Conservation (phyloP, 2,888 invertebrate genomes). For the Dicranocentrus wangi region DNA sequence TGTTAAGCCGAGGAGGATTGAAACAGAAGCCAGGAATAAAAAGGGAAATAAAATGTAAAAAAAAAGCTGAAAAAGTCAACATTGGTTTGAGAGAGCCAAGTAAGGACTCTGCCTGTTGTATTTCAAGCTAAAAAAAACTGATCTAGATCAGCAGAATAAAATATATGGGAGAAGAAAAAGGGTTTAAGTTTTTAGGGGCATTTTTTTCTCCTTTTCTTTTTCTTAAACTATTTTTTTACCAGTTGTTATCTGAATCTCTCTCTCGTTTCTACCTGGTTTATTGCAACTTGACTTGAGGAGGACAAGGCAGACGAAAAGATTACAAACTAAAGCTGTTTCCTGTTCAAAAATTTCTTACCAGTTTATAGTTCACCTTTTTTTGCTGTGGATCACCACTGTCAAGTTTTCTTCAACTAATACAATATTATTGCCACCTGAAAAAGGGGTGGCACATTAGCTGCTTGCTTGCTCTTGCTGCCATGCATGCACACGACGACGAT, state of each 20-base stretch:
- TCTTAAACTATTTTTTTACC: too few species aligned
- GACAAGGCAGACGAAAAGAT: conserved; percentile 28
- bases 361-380: background rate
- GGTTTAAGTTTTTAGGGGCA: too few species aligned
- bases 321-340: conserved; percentile 13
- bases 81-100: conserved; percentile 28
- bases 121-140: conserved; percentile 41
- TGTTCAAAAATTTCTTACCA: conserved; percentile 23
- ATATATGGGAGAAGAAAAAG: conserved; percentile 8
- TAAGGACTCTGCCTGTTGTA: conserved; percentile 26
- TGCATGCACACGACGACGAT: too few species aligned
- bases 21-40: conserved; percentile 53
- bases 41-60: conserved; percentile 51
- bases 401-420: too few species aligned
- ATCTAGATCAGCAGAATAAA: conserved; percentile 50
- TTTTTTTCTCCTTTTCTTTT: conserved; percentile 8
- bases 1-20: conserved; percentile 2
- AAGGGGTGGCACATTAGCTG: too few species aligned
- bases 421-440: too few species aligned
- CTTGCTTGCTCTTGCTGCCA: too few species aligned
- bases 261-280: conserved; percentile 24
- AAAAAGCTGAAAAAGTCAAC: conserved; percentile 44
- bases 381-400: too few species aligned
- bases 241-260: conserved; percentile 47
- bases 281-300: conserved; percentile 26